These are phyloP conservation scores for Pollenia angustigena DNA, from an alignment of 2,888 invertebrate genomes.

Conservation along the genomic window DNA sequence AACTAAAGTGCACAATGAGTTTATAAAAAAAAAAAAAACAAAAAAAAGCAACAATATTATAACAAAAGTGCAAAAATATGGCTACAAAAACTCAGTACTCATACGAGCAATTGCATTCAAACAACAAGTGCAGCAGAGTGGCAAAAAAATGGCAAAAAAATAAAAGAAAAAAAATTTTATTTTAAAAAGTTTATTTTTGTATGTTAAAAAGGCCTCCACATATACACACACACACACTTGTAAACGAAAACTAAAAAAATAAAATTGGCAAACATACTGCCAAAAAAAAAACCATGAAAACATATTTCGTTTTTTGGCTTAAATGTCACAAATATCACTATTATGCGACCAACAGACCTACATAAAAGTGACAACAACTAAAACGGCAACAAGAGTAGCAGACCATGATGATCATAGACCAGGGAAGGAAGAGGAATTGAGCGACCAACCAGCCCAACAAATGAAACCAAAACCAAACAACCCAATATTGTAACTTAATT, in stretches of 20 bases:
- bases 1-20: constrained; percentile 72
- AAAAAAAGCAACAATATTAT: constrained; percentile 59
- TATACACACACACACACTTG: constrained; percentile 49
- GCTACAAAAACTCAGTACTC: constrained; percentile 47
- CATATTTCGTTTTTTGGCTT: constrained; percentile 49
- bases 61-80: constrained; percentile 58
- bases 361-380: constrained; percentile 37
- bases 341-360: constrained; percentile 62
- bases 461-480: constrained; percentile 63
- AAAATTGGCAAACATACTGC: constrained; percentile 56
- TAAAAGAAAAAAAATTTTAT: constrained; percentile 26
- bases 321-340: constrained; percentile 57
- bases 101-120: constrained; percentile 56
- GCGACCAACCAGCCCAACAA: constrained; percentile 33
- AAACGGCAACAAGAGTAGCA: constrained; percentile 19
- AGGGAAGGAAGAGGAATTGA: background rate
- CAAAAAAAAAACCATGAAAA: constrained; percentile 39
- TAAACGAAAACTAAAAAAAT: constrained; percentile 22
- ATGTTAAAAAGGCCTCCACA: constrained; percentile 47
- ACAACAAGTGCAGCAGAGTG: constrained; percentile 66
- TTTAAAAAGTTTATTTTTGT: constrained; percentile 40
- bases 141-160: constrained; percentile 38
- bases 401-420: background rate
- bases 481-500: constrained; percentile 71
- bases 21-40: constrained; percentile 51